Evolutionary conservation across 1,140 invertebrate genomes (phyloP), one percentile per base, ranked within the genome.

Genomic region (Pseudomyrmex gracilis): DNA sequence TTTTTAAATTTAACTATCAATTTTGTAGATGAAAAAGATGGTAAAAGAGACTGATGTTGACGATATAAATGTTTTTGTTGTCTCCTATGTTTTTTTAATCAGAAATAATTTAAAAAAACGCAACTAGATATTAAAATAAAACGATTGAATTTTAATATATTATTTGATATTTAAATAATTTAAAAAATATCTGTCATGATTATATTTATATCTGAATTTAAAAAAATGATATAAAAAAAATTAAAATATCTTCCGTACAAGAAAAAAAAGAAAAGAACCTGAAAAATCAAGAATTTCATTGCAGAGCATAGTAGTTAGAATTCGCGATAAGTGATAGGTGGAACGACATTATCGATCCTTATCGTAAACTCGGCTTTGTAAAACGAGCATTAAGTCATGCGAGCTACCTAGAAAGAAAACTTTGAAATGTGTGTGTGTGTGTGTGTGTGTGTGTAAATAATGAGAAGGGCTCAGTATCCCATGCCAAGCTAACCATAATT

Each of bases 401-500:
- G 20, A 49, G 17, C 17, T 51, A 49, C 34, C 49, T 85, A 61
- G 78, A 63, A 76, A 87, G 47, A 73, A 55, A 51, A 8, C 20
- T 60, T 47, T 64, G 63, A 64, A 77, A 82, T 82, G 85, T 34
- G 34, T 34, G 0, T 34, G 24, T 34, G 34, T 34, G 0, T 34
- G 24, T 24, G 24, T 24, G 24, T 24, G 34, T 34, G 34, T 34
- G 34, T 34, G 34, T 34, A 34, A 34, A 90, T 91, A 90, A 91
- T 90, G 49, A 51, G 34, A 76, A 90, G 55, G 71, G 84, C 57
- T 22, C 61, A 67, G 71, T 89, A 84, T 85, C 45, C 77, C 86
- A 86, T 85, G 87, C 86, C 87, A 82, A 90, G 83, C 68, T 68
- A 86, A 87, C 84, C 83, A 51, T 88, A 91, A 91, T 91, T 90